Evolutionary conservation across 1,140 invertebrate species (phyloP).

Genomic region (Cydia fagiglandana): DNA sequence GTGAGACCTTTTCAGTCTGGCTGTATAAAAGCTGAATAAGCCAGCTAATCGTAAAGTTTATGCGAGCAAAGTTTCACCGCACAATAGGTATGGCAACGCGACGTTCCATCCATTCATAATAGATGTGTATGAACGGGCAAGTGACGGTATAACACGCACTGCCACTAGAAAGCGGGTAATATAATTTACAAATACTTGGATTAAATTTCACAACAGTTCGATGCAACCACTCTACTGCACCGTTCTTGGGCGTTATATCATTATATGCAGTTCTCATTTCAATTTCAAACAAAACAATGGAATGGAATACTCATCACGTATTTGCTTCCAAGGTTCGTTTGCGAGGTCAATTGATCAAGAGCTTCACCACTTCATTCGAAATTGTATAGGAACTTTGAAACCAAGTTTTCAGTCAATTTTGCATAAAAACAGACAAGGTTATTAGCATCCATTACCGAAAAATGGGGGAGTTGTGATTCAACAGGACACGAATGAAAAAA

Average conservation of each 20-base stretch:
- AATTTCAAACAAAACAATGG: slow-evolving; percentile 4
- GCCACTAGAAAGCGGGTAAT: slow-evolving; percentile 31
- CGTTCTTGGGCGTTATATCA: background rate
- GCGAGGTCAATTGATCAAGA: slow-evolving; percentile 1
- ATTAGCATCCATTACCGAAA: slow-evolving; percentile 23
- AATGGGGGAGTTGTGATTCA: slow-evolving; percentile 26
- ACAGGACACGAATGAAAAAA: slow-evolving; percentile 30
- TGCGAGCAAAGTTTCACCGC: slow-evolving; percentile 32
- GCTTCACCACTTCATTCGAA: slow-evolving; percentile 12
- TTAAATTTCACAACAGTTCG: slow-evolving; percentile 1
- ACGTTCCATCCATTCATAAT: slow-evolving; percentile 46
- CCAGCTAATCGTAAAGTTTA: slow-evolving; percentile 43
- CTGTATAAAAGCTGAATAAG: slow-evolving; percentile 32
- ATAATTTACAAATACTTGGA: slow-evolving; percentile 34
- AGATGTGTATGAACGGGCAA: slow-evolving; percentile 41
- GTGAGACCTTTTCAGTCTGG: slow-evolving; percentile 17
- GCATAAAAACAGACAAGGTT: slow-evolving; percentile 23
- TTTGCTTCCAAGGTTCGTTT: background rate
- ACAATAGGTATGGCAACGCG: slow-evolving; percentile 29
- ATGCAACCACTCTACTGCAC: background rate
- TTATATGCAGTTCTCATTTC: slow-evolving; percentile 10
- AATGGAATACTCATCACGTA: slow-evolving; percentile 8
- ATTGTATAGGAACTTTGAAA: background rate
- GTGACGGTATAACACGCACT: slow-evolving; percentile 42
- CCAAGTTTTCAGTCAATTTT: slow-evolving; percentile 19